A percentile compares a stretch with the other conserved stretches of the same genome.
Evolutionary conservation across 2,888 invertebrate species (phyloP).

Genomic region (Catotricha subobsoleta): DNA sequence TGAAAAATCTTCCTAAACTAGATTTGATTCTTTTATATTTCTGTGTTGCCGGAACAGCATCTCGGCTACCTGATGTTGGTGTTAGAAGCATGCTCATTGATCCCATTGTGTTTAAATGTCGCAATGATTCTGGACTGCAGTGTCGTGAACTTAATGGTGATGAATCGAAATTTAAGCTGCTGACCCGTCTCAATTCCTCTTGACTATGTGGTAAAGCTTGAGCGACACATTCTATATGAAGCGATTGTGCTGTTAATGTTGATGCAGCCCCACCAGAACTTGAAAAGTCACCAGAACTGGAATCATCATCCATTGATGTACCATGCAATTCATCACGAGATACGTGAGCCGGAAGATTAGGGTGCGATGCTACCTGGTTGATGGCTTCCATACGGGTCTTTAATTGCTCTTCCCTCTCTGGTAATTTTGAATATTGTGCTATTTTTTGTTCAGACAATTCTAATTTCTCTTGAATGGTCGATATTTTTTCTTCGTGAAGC

Average conservation of each 20-base stretch:
- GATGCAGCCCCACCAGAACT: constrained; percentile 64
- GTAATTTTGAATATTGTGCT: constrained; percentile 86
- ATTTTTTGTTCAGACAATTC: constrained; percentile 94
- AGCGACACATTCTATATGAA: constrained; percentile 77
- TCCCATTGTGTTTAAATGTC: constrained; percentile 37
- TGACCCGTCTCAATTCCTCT: constrained; percentile 52
- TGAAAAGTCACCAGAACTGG: too few relatives aligned
- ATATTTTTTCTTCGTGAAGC: constrained; percentile 90
- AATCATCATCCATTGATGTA: constrained; percentile 36
- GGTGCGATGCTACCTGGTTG: constrained; percentile 70
- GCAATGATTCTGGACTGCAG: constrained; percentile 84
- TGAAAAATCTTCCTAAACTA: constrained; percentile 90
- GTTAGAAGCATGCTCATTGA: constrained; percentile 32
- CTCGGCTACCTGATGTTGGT: constrained; percentile 29
- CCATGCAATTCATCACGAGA: constrained; percentile 50
- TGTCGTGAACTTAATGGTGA: constrained; percentile 63
- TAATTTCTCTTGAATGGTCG: constrained; percentile 86
- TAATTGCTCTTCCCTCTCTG: constrained; percentile 94
- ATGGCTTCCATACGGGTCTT: constrained; percentile 95
- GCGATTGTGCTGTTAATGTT: constrained; percentile 77
- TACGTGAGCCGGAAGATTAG: constrained; percentile 36
- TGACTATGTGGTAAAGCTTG: constrained; percentile 84
- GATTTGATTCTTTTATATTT: constrained; percentile 95
- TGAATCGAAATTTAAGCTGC: constrained; percentile 33
- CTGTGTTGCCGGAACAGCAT: constrained; percentile 46